Conservation (phyloP, 2,113 vertebrate species). For the Rynchops niger region DNA sequence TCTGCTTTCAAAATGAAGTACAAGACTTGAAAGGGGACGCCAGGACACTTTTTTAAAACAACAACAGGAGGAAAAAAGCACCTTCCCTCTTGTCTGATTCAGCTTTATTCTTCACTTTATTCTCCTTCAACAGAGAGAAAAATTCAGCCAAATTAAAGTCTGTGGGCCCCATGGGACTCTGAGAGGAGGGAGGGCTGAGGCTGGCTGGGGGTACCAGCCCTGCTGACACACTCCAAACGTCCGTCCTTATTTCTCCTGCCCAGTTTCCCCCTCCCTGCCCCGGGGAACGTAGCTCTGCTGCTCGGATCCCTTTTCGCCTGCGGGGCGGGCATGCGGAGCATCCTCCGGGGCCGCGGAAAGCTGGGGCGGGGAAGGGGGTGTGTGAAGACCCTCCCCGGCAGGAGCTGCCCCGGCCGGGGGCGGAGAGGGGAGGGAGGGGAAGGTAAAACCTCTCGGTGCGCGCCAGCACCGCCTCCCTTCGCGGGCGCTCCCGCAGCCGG, state of each 20-base stretch:
- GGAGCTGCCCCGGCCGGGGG: not conserved
- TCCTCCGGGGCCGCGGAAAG: not conserved
- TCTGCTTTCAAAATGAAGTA: not conserved
- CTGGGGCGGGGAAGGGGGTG: not conserved
- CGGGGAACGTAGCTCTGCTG: not conserved
- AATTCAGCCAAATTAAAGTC: fast-evolving
- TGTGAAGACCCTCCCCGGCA: not conserved
- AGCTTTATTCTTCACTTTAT: not conserved
- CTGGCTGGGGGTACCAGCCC: not conserved
- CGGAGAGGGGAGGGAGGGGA: not conserved
- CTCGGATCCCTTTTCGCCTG: fast-evolving
- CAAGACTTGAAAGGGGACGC: not conserved
- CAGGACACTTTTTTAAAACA: not conserved
- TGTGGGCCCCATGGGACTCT: fast-evolving
- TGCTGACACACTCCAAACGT: fast-evolving
- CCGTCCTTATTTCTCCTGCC: too few species aligned
- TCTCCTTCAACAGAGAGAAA: not conserved
- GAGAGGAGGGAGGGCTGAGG: not conserved
- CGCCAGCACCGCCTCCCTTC: not conserved
- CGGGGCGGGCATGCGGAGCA: not conserved
- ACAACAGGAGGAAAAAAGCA: not conserved
- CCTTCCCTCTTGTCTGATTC: not conserved
- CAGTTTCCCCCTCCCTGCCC: not conserved
- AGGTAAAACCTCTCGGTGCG: not conserved
- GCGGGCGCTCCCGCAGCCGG: not conserved